Conservation (phyloP, 2,888 invertebrate genomes). For the Julus scandinavius region DNA sequence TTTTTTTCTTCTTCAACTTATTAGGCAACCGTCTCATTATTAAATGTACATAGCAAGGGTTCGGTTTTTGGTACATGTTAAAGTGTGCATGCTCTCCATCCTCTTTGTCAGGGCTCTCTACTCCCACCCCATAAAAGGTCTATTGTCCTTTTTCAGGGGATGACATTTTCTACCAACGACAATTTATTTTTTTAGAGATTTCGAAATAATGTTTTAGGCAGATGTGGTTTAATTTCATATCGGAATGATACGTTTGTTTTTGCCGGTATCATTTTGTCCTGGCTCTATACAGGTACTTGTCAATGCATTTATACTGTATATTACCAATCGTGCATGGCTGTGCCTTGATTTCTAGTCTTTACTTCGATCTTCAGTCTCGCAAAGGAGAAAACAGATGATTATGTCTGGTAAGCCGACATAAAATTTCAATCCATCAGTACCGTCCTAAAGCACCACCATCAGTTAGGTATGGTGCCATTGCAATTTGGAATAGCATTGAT, state of each 20-base stretch:
- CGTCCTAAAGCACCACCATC: conserved; percentile 8
- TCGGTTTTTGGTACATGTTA: background rate
- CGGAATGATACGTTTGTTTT: background rate
- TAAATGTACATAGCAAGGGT: background rate
- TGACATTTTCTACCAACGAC: background rate
- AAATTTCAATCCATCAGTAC: conserved; percentile 27
- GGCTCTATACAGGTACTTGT: background rate
- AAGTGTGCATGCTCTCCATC: background rate
- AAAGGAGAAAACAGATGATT: background rate
- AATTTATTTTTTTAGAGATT: background rate
- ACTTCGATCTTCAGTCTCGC: background rate
- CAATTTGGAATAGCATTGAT: conserved; percentile 14
- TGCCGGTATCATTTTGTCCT: background rate
- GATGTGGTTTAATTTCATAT: background rate
- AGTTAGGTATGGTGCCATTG: background rate
- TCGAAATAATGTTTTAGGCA: background rate
- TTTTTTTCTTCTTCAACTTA: background rate
- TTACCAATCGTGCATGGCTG: background rate
- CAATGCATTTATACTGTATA: background rate
- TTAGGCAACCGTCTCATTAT: background rate
- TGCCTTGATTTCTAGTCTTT: background rate
- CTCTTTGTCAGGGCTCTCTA: background rate
- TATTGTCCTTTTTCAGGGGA: background rate
- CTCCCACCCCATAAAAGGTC: background rate
- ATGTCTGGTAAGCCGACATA: background rate